Evolutionary conservation across 2,888 invertebrate species (phyloP), one percentile per base, ranked within the genome.

Genomic region (Hipparchia semele): DNA sequence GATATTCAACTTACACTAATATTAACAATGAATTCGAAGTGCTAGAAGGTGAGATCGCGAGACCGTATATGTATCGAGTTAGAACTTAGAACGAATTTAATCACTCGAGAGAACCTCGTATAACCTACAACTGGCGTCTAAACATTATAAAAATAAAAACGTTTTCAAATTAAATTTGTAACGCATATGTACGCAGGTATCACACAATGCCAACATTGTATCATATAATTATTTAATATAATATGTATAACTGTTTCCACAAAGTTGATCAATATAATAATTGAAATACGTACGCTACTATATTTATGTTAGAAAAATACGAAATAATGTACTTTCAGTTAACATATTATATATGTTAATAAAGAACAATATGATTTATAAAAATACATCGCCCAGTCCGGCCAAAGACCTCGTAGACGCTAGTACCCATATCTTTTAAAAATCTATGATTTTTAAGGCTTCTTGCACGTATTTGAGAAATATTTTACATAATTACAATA

Each of bases 311-410:
- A 93, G 92, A 93, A 93, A 93, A 93, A 93, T 93, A 93, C 90
- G 91, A 92, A 93, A 92, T 88, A 87, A 92, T 92, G 91, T 91
- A 92, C 92, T 92, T 92, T 92, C 86, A 89, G 89, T 91, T 91
- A 92, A 93, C 93, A 93, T 92, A 93, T 93, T 87, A 88, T 88
- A 92, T 92, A 93, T 92, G 92, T 92, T 92, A 92, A 90, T 92
- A 91, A 91, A 93, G 91, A 91, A 91, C 91, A 92, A 93, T 92
- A 92, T 91, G 89, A 85, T 91, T 90, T 92, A 92, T 91, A 93
- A 93, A 93, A 93, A 93, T 93, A 93, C 92, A 92, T 92, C 87
- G 90, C 87, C 90, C 87, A 82, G 83, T 79, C 84, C 86, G 89
- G 84, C 89, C 87, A 81, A 83, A 78, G 83, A 87, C 88, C 89